Evolutionary conservation across 2,113 vertebrate genomes (phyloP).

Genomic region (Hydrochoerus hydrochaeris): DNA sequence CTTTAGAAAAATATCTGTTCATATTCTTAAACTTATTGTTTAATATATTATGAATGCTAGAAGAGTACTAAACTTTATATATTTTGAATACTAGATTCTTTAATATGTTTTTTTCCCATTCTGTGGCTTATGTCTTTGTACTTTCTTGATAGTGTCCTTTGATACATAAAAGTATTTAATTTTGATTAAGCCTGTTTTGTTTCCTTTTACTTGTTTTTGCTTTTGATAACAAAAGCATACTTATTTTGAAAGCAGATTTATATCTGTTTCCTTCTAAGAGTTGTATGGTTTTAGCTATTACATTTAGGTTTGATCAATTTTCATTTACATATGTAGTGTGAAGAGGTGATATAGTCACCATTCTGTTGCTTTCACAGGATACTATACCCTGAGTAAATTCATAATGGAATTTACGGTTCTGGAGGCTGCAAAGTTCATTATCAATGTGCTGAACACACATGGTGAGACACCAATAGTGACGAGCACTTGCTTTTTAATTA

Average conservation of each 20-base stretch:
- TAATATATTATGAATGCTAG: background rate
- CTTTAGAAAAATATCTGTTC: background rate
- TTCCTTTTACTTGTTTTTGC: background rate
- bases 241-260: background rate
- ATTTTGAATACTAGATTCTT: background rate
- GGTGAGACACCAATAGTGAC: background rate
- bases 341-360: background rate
- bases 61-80: constrained; percentile 21
- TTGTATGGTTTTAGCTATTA: constrained; percentile 22
- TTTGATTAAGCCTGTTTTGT: constrained; percentile 7
- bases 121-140: background rate
- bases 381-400: background rate
- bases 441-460: background rate
- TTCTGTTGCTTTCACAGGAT: background rate
- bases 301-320: background rate
- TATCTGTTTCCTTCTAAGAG: background rate
- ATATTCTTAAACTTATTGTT: constrained; percentile 3
- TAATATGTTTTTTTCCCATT: background rate
- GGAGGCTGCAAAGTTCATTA: background rate
- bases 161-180: constrained; percentile 12
- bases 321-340: constrained; percentile 23
- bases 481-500: background rate
- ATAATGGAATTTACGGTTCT: background rate
- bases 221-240: background rate
- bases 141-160: background rate